Base-by-base conservation (phyloP, 2,113 vertebrate species). In the Xenopus borealis region DNA sequence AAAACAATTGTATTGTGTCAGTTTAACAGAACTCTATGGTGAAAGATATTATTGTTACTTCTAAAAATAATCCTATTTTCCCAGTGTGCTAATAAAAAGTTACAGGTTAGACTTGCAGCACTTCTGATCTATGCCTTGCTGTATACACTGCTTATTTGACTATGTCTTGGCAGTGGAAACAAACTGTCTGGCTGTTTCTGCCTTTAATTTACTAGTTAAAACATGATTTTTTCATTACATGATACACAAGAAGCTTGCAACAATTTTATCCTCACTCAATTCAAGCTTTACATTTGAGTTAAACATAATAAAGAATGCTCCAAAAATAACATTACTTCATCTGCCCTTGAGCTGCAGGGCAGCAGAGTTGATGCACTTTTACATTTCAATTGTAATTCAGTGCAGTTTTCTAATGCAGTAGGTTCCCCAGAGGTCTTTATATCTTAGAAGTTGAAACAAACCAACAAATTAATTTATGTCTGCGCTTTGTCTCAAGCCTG, bases 241-340 rank as follows among this genome's bases (percentile, higher is more conserved):
- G 46, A 78, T 70, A 23, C 50, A 6, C 59, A 69, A 81, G 78
- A 72, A 13, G 45, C 47, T 87, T 79, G 18, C 66, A 84, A 78
- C 71, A 75, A 81, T 80, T 81, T 44, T 79, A 84, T 20, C 20
- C 20, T 33, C 79, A 52, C 69, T 82, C 72, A 52, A 45, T 80
- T 75, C 79, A 80, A 79, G 65, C 71, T 83, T 82, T 83, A 78
- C 12, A 72, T 84, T 87, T 84, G 68, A 81, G 67, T 81, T 84
- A 89, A 82, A 59, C 53, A 68, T 78, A 83, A 69, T 78, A 80
- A 71, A 62, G 70, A 10, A n/a, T 1, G 19, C 58, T 88, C 82
- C 84, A 91, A 87, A 82, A 78, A 75, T 75, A 87, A 78, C 80
- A 87, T 85, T 83, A 85, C 82, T 75, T 88, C 79, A 83, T 81